Conservation (phyloP, 2,113 vertebrate species). For the Anser brachyrhynchus region DNA sequence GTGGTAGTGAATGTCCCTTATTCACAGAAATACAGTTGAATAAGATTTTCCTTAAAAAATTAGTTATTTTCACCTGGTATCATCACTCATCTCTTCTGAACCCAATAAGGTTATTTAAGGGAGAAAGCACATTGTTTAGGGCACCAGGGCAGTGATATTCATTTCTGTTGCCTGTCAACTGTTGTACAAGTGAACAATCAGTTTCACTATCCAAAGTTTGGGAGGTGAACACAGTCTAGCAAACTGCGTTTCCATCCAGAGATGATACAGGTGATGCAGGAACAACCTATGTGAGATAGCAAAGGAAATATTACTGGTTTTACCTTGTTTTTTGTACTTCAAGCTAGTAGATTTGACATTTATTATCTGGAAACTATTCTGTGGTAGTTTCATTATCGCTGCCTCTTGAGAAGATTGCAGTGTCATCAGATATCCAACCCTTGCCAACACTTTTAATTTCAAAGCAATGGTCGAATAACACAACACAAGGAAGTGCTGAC, state of each 20-base stretch:
- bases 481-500: neutral
- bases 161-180: neutral
- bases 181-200: neutral
- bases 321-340: neutral
- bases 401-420: neutral
- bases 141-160: neutral
- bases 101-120: neutral
- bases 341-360: neutral
- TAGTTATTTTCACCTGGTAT: neutral
- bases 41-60: neutral
- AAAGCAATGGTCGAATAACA: neutral
- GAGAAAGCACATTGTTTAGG: neutral
- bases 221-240: neutral
- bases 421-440: neutral
- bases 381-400: neutral
- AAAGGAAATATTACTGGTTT: neutral
- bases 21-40: neutral
- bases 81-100: neutral
- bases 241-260: neutral
- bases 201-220: neutral
- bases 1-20: neutral
- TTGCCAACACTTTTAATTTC: neutral
- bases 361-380: neutral
- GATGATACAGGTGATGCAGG: neutral
- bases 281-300: neutral